A percentile compares a stretch with the other conserved stretches of the same genome.
Evolutionary conservation across 2,797 vertebrate genomes (phyloP).

Genomic region (Agapornis canus): DNA sequence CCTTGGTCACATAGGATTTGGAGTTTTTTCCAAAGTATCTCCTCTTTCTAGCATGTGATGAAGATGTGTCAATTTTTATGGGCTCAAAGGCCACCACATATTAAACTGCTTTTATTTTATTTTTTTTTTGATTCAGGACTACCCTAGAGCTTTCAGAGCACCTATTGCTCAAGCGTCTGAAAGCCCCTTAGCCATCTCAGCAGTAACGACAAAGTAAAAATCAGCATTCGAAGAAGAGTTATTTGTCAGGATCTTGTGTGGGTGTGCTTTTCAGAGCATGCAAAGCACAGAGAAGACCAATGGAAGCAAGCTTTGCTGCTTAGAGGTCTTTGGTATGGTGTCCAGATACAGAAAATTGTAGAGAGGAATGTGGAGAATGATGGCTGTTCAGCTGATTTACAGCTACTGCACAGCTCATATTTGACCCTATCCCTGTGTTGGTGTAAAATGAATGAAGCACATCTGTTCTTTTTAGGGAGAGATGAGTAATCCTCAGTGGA

Average conservation of each 20-base stretch:
- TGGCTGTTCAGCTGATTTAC: neutral
- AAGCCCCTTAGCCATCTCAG: neutral
- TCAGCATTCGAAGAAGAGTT: neutral
- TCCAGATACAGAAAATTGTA: neutral
- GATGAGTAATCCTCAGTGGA: slow-evolving; percentile 2
- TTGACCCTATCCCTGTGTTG: neutral
- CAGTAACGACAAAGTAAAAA: neutral
- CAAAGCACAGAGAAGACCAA: neutral
- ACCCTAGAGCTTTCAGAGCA: neutral
- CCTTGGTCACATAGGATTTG: neutral
- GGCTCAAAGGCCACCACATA: neutral
- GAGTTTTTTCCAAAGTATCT: neutral
- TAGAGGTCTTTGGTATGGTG: neutral
- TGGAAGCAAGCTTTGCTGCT: neutral
- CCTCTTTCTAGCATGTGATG: neutral
- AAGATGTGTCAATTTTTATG: neutral
- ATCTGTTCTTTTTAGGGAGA: slow-evolving; percentile 2
- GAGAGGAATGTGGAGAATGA: neutral
- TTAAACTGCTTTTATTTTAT: neutral
- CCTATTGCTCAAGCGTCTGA: neutral
- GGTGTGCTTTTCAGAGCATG: neutral
- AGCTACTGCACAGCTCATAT: neutral
- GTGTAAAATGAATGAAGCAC: neutral
- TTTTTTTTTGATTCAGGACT: neutral
- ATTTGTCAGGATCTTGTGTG: neutral